A percentile compares a stretch with the other conserved stretches of the same genome.
Conservation (phyloP, 2,888 invertebrate genomes). For the Lochmaea capreae region DNA sequence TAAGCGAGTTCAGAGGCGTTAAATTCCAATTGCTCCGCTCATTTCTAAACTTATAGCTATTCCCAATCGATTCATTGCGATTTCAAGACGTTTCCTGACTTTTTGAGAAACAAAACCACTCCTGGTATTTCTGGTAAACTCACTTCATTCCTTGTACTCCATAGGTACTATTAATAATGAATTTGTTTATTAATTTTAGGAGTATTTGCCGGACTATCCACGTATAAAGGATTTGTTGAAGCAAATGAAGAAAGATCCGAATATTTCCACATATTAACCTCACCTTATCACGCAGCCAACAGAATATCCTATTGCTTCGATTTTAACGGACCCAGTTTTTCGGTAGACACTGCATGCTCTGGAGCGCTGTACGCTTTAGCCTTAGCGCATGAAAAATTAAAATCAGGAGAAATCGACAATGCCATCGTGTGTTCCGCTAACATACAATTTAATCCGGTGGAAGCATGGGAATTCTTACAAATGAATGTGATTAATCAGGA, state of each 20-base stretch:
- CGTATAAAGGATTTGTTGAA: not conserved
- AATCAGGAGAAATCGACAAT: slow-evolving; percentile 40
- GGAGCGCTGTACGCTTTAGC: slow-evolving; percentile 48
- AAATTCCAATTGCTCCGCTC: too few relatives aligned
- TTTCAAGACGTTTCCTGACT: too few relatives aligned
- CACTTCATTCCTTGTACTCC: too few relatives aligned
- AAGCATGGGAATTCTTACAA: not conserved
- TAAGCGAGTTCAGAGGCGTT: too few relatives aligned
- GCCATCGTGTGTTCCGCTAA: slow-evolving; percentile 40
- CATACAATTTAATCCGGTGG: not conserved
- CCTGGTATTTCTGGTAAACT: too few relatives aligned
- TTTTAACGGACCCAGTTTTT: slow-evolving; percentile 52
- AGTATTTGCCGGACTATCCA: not conserved
- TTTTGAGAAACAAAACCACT: too few relatives aligned
- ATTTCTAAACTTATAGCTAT: too few relatives aligned
- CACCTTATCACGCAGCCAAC: slow-evolving; percentile 41
- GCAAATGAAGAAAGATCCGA: slow-evolving; percentile 1
- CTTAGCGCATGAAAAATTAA: slow-evolving; percentile 45
- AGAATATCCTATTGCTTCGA: slow-evolving; percentile 51
- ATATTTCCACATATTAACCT: not conserved
- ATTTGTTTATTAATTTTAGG: slow-evolving; percentile 26
- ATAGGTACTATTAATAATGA: too few relatives aligned
- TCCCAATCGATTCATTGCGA: too few relatives aligned
- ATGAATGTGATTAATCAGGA: slow-evolving; percentile 20
- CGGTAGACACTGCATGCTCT: slow-evolving; percentile 53